These are phyloP conservation scores for Thunnus thynnus DNA, from an alignment of 2,113 vertebrate species.

Conservation along the genomic window DNA sequence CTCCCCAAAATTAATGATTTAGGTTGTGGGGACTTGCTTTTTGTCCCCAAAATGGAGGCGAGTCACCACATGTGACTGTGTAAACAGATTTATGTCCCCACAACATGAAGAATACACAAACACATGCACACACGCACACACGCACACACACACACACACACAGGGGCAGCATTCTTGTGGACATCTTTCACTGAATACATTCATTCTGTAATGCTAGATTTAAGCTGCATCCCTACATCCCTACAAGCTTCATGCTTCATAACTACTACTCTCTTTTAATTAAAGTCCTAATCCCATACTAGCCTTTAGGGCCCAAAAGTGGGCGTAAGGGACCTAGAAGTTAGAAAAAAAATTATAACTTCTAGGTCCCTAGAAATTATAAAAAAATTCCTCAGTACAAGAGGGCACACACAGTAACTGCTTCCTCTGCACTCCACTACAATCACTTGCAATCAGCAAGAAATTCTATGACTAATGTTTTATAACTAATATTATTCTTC, in stretches of 20 bases:
- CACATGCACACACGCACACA: no score
- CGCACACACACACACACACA: no score
- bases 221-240: slow-evolving; percentile 16
- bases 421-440: background rate
- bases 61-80: no score
- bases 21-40: no score
- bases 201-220: background rate
- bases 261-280: slow-evolving; percentile 16
- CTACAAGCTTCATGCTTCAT: slow-evolving; percentile 9
- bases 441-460: slow-evolving; percentile 14
- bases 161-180: background rate
- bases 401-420: background rate
- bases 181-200: slow-evolving; percentile 1
- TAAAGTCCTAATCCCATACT: slow-evolving; percentile 36
- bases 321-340: no score
- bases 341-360: no score
- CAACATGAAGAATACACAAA: no score
- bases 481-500: background rate
- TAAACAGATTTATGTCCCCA: no score
- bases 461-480: background rate
- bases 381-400: background rate
- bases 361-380: no score
- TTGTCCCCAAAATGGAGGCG: no score
- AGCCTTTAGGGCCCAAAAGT: slow-evolving; percentile 8
- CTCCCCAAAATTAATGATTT: no score